phyloP scores from a whole-genome alignment of 2,113 vertebrate species.

The Microtus pennsylvanicus region DNA sequence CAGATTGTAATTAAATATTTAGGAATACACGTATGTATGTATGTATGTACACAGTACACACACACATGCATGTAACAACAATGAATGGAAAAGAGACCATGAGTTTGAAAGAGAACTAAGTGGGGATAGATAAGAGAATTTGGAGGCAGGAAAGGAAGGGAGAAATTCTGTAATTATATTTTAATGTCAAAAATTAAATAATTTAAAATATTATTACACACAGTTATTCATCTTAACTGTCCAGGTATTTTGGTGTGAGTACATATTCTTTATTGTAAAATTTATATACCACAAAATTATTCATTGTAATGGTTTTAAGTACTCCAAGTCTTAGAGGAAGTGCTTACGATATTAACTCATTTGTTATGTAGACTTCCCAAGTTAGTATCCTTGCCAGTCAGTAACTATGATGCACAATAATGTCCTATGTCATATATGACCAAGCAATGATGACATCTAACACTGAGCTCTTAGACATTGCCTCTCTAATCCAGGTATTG shows the following conservation, averaged over 20 bases:
- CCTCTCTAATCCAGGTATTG: background rate
- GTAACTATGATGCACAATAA: slow-evolving; percentile 26
- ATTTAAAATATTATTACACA: background rate
- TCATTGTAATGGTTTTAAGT: background rate
- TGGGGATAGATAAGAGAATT: background rate
- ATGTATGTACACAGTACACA: background rate
- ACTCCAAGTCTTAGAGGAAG: slow-evolving; percentile 49
- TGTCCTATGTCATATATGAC: background rate
- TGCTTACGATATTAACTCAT: slow-evolving; percentile 71
- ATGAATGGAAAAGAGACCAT: background rate
- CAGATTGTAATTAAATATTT: background rate
- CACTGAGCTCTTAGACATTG: background rate
- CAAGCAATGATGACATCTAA: background rate
- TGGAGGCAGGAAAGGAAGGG: background rate
- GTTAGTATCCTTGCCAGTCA: slow-evolving; percentile 53
- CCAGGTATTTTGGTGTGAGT: background rate
- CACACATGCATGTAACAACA: background rate
- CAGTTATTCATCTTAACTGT: background rate
- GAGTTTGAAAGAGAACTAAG: background rate
- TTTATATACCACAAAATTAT: background rate
- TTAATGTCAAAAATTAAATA: background rate
- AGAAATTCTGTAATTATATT: background rate
- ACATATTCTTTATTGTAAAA: slow-evolving; percentile 29
- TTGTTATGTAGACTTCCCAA: slow-evolving; percentile 57
- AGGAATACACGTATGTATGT: background rate